Conservation (phyloP, 2,888 invertebrate species). For the Epinotia bilunana region DNA sequence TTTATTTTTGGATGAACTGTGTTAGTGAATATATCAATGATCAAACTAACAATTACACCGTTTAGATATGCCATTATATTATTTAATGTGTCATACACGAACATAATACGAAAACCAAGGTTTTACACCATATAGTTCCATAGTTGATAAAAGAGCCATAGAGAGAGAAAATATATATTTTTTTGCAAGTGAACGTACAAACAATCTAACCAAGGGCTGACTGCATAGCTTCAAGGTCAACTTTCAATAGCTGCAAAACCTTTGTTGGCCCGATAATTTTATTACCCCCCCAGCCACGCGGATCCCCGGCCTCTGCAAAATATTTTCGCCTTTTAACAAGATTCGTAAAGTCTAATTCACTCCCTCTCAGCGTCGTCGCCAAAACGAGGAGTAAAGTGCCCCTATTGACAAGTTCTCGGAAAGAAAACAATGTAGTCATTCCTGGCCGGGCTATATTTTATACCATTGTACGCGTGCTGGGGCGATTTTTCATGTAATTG, state of each 20-base stretch:
- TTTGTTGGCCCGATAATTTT: not conserved
- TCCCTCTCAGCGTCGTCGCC: conserved; percentile 31
- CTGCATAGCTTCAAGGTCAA: not conserved
- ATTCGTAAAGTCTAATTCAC: conserved; percentile 19
- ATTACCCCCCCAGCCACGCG: not conserved
- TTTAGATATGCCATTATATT: no score
- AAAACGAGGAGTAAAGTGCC: conserved; percentile 33
- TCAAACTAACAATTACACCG: no score
- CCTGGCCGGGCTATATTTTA: conserved; percentile 53
- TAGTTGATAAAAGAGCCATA: no score
- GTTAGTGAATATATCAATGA: no score
- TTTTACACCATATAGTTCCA: no score
- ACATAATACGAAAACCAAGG: no score
- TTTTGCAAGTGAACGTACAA: no score
- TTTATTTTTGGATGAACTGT: no score
- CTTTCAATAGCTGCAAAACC: not conserved
- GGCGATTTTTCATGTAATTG: conserved; percentile 59
- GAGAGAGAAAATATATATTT: no score
- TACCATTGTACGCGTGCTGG: conserved; percentile 50
- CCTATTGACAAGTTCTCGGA: conserved; percentile 38
- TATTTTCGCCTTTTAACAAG: conserved; percentile 14
- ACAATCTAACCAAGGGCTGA: no score
- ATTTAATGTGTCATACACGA: no score
- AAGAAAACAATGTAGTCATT: conserved; percentile 45
- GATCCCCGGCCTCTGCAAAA: not conserved